Evolutionary conservation across 2,888 invertebrate genomes (phyloP), one percentile per base, ranked within the genome.

Genomic region (Elysia crispata): DNA sequence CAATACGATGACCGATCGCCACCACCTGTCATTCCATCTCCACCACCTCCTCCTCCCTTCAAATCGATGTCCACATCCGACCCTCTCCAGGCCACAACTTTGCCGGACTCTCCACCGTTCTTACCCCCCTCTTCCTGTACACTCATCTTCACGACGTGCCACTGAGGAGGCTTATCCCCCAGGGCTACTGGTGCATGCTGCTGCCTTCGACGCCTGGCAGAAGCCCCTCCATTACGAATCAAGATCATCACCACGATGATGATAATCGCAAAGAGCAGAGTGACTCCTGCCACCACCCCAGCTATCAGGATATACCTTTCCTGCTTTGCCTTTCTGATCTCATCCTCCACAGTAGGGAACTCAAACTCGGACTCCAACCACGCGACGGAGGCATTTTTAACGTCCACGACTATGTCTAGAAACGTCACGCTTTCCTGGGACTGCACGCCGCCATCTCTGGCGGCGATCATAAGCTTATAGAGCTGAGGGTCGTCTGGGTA

Each of bases 391-490:
- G 79, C 81, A 70, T 84, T 84, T 13, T 83, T 84, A 25, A 81
- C 76, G 74, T 81, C 82, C 31, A 84, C 78, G 69, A 82, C 73
- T 3, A 84, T 66, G 73, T 81, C 79, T n/a, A 84, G 66, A 18
- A 75, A 72, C 11, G 82, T 60, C 31, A 81, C 81, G 15, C 79
- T 77, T 60, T 84, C 84, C 31, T 77, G 79, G 54, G 76, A 96
- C 0, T 98, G 98, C 88, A 96, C 96, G 1, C 98, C 98, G 3
- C 97, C 97, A 90, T 99, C 98, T 94, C 91, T 30, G 0, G 98
- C 98, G 83, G 98, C 94, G 31, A 99, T 96, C 20, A 97, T 96
- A 70, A 98, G 94, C 18, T 97, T 94, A 92, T 97, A 98, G 54
- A 79, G 74, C 8, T 82, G 80, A 20, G 95, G 95, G 69, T 83